Evolutionary conservation across 2,888 invertebrate genomes (phyloP).

Genomic region (Diabrotica balteata): DNA sequence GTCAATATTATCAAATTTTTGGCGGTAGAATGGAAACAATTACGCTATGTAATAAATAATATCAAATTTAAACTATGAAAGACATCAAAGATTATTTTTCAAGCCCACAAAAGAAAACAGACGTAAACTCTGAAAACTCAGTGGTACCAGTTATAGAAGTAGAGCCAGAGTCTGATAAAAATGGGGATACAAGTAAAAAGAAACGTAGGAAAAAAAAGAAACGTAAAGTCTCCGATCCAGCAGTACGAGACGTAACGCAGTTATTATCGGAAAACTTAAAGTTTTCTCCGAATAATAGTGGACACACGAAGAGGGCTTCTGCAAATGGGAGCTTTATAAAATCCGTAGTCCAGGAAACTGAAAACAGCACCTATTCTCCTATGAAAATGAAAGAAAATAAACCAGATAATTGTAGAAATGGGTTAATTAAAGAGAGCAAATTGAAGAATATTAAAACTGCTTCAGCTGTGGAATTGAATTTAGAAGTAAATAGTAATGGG

Average conservation of each 20-base stretch:
- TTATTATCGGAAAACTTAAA: conserved; percentile 41
- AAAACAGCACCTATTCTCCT: background rate
- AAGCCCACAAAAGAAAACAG: conserved; percentile 34
- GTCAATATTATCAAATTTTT: too few relatives aligned
- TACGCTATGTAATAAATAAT: background rate
- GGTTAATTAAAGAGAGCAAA: conserved; percentile 3
- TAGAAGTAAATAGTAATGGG: too few relatives aligned
- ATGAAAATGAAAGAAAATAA: conserved; percentile 7
- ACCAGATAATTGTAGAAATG: background rate
- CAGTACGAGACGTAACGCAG: conserved; percentile 40
- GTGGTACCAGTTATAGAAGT: conserved; percentile 8
- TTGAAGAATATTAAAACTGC: background rate
- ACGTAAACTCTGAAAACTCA: conserved; percentile 22
- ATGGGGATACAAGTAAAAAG: conserved; percentile 9
- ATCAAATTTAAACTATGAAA: conserved; percentile 27
- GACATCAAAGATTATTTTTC: conserved; percentile 43
- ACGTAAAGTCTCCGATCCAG: conserved; percentile 42
- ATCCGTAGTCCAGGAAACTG: too few relatives aligned
- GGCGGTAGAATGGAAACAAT: too few relatives aligned
- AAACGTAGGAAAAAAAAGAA: conserved; percentile 33
- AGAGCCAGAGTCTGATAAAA: conserved; percentile 8
- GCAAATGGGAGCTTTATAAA: background rate
- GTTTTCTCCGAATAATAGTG: conserved; percentile 38
- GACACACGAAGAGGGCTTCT: conserved; percentile 3
- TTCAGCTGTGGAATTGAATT: background rate